Base-by-base conservation (phyloP, 1,140 invertebrate species). In the Mesaphorura yosii region DNA sequence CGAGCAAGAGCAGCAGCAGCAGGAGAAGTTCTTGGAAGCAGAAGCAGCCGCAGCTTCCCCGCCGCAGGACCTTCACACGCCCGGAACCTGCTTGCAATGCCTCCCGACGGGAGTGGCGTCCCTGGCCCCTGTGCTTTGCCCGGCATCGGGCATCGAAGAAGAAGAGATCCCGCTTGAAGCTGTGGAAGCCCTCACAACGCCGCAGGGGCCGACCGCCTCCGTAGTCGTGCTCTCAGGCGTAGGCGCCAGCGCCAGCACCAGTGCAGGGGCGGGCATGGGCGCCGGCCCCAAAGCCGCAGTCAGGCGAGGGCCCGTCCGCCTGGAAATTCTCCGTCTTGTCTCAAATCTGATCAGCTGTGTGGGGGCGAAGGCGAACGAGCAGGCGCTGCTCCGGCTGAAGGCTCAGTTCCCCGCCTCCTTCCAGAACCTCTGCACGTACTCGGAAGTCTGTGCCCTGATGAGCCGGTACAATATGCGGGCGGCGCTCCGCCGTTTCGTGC, bases 381-480 rank as follows among this genome's bases (percentile, higher is more conserved):
- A 76, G 64, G 73, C 72, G 48, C 59, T 78, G 15, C 65, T 78
- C 14, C 70, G 66, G 75, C 70, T 94, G 57, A 93, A 93, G 65
- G 90, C 96, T 68, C 79, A 81, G 45, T 82, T 86, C 70, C 82
- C 89, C 0, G 76, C 81, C 59, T 72, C 80, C 51, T 91, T 90
- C 66, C 78, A 88, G 69, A 88, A 93, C 65, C 71, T 87, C 52
- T 96, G 92, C 69, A 76, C 96, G 4, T 97, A 93, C 70, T 92
- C 88, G 1, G 92, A 96, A 69, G 81, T 94, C 5, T 84, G 85
- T 66, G 78, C 78, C 53, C 73, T 88, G 44, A 69, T 96, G 29
- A 79, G 82, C 1, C 76, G 77, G 28, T 84, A 82, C 66, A 82
- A 81, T 22, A 93, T 91, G 66, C 78, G 89, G 58, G 74, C 94